Evolutionary conservation across 2,113 vertebrate genomes (phyloP).

Genomic region (Sinocyclocheilus grahami): DNA sequence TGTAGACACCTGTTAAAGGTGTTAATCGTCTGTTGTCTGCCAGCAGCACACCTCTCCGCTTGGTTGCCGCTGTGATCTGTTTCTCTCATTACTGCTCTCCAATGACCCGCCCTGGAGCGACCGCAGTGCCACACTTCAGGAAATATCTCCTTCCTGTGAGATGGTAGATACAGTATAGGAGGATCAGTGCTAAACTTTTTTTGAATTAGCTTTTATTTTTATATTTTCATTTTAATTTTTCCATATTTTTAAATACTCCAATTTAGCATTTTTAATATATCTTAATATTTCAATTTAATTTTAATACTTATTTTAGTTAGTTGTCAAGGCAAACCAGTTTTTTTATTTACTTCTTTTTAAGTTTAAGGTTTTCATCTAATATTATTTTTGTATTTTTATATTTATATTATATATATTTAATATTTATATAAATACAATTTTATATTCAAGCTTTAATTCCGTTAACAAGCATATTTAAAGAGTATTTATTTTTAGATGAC

Average conservation of each 20-base stretch:
- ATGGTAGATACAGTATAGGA: not conserved
- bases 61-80: slow-evolving; percentile 3
- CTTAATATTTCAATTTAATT: not conserved
- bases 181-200: not conserved
- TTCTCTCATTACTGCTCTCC: slow-evolving; percentile 23
- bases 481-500: not conserved
- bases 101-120: not conserved
- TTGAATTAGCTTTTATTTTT: not conserved
- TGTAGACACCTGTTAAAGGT: slow-evolving; percentile 51
- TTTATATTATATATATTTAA: too few relatives aligned
- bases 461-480: not conserved
- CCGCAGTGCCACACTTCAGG: not conserved
- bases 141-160: not conserved
- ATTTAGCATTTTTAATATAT: too few relatives aligned
- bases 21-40: slow-evolving; percentile 19
- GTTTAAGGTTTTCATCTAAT: not conserved
- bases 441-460: not conserved
- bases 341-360: not conserved
- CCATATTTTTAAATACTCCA: not conserved
- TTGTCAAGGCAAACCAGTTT: too few relatives aligned
- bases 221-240: not conserved
- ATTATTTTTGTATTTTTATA: too few relatives aligned
- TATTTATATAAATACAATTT: not conserved
- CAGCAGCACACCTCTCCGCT: slow-evolving; percentile 1
- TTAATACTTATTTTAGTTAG: not conserved